Base-by-base conservation (phyloP, 2,888 invertebrate genomes). In the Limnephilus marmoratus region DNA sequence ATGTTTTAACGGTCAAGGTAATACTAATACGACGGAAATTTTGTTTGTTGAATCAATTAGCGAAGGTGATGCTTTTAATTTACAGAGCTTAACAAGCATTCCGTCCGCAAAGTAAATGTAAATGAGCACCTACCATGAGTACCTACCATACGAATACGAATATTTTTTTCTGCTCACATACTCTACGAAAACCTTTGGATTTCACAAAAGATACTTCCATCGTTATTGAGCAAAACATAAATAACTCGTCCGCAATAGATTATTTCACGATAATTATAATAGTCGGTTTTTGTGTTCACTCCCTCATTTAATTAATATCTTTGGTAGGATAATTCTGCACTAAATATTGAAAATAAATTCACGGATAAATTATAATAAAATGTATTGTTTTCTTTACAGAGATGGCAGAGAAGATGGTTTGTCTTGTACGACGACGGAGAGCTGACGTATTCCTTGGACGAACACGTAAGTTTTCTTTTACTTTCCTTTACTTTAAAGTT, bases 361-460 rank as follows among this genome's bases (percentile, higher is more conserved):
- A 2, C 7, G 4, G 0, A 68, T 2, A 68, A 68, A 24, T 68
- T 68, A 68, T 53, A 53, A 53, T 49, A 68, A 68, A 18, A 68
- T n/a, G 7, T 68, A 2, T 68, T 68, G 7, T 94, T 94, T 94
- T 96, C 96, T 95, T 97, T 98, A 81, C 97, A 99, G 99, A 97
- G 99, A 97, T 99, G 99, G 99, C 99, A 99, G 96, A 97, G 99
- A 95, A 97, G 99, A 95, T 99, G 99, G 98, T 99, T 99, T 96
- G 98, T 99, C 91, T 97, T 99, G 91, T 99, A 99, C 96, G 99
- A 99, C 96, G 99, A 99, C 95, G 99, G 99, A 91, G 99, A 99
- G 95, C 97, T 99, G 93, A 99, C 99, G 90, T 99, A 99, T 96
- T 99, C 99, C 86, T 97, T 99, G 95, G 99, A 99, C 96, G 99